Percentiles rank a stretch among this genome's conserved stretches.
phyloP scores from a whole-genome alignment of 2,113 vertebrate species.

The Salminus brasiliensis region DNA sequence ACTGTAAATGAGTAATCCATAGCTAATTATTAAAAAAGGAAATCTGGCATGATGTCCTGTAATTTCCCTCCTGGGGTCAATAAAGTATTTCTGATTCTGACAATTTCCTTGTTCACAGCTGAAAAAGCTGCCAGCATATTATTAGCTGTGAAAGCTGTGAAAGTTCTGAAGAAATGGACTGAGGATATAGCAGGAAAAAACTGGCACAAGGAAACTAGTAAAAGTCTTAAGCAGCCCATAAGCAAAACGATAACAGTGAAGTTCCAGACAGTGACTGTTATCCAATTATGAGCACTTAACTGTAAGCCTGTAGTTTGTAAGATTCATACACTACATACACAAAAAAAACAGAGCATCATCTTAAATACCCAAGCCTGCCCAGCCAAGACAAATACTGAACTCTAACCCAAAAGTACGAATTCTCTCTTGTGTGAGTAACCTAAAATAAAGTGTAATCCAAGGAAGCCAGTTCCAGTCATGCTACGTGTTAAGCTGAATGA shows the following conservation, averaged over 20 bases:
- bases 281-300: not conserved
- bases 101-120: not conserved
- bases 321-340: not conserved
- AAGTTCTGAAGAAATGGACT: not conserved
- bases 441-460: conserved; percentile 44
- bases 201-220: not conserved
- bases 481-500: conserved; percentile 43
- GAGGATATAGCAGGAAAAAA: not conserved
- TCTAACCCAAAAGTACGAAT: not conserved
- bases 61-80: no score
- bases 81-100: no score
- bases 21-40: not conserved
- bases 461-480: conserved; percentile 7
- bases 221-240: not conserved
- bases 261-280: not conserved
- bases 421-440: conserved; percentile 16
- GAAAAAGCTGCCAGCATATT: not conserved
- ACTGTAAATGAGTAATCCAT: not conserved
- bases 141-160: no score
- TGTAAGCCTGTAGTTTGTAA: not conserved
- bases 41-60: not conserved
- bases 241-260: not conserved
- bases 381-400: not conserved
- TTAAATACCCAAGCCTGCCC: not conserved
- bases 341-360: not conserved